These are phyloP conservation scores for Tenthredo scrophulariae DNA, from an alignment of 2,888 invertebrate species.

Conservation along the genomic window DNA sequence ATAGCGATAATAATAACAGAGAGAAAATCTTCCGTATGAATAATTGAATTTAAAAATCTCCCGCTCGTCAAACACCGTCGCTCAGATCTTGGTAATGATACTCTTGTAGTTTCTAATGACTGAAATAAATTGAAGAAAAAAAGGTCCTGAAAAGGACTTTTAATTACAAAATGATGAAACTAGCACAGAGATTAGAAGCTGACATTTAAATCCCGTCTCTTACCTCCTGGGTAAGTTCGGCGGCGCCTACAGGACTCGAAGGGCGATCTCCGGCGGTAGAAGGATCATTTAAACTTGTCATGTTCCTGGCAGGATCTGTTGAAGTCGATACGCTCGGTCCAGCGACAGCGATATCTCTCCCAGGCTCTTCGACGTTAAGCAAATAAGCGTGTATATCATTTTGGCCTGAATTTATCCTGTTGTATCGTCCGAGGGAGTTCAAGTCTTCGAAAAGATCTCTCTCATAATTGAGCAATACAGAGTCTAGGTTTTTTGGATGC, in stretches of 20 bases:
- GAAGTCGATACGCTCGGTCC: conserved; percentile 66
- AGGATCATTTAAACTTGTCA: conserved; percentile 66
- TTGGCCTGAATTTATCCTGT: conserved; percentile 79
- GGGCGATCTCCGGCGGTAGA: conserved; percentile 65
- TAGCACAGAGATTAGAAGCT: neutral
- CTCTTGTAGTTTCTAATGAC: neutral
- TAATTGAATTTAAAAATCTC: neutral
- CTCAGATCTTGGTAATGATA: neutral
- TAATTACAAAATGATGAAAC: neutral
- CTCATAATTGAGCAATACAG: conserved; percentile 86
- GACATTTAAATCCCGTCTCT: neutral
- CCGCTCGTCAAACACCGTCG: neutral
- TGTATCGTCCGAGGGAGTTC: conserved; percentile 85
- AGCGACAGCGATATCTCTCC: conserved; percentile 66
- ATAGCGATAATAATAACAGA: neutral
- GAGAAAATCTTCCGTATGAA: neutral
- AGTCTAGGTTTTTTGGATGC: conserved; percentile 87
- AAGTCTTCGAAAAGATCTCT: conserved; percentile 87
- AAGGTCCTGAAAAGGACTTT: neutral
- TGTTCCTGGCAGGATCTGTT: conserved; percentile 64
- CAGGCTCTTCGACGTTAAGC: conserved; percentile 80
- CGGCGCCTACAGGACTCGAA: conserved; percentile 64
- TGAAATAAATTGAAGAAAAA: neutral
- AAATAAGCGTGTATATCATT: conserved; percentile 83
- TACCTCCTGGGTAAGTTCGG: conserved; percentile 79